Base-by-base conservation (phyloP, 2,888 invertebrate genomes). In the Willowsia nigromaculata region DNA sequence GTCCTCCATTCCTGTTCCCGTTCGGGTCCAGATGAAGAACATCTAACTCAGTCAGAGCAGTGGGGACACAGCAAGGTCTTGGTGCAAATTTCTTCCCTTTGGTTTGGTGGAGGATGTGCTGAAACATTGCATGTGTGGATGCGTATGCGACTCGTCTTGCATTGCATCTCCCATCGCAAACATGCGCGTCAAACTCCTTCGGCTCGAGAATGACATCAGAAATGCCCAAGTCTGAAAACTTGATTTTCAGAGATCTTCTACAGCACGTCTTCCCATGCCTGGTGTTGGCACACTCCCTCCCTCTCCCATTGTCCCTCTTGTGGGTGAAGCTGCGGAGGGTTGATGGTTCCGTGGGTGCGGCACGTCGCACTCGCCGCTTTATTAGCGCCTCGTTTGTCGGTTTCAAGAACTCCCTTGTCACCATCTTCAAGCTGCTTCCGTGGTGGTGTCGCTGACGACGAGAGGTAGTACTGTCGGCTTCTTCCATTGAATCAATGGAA, bases 91-190 rank as follows among this genome's bases (percentile, higher is more conserved):
- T 85, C 47, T 90, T 91, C 15, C 91, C 92, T 71, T 91, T 92
- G 9, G 90, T 91, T 68, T 91, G 89, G 62, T 91, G 91, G 6
- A 93, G 81, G 76, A 92, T 92, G 86, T 92, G 92, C 62, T 92
- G 93, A 89, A 93, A 92, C 90, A 93, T 92, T 87, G 93, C 93
- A 68, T 92, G 92, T 15, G 92, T 92, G 6, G 92, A 90, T 40
- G 92, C 90, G 86, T 91, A 93, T 0, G 92, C 89, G 30, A 92
- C 91, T 2, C 92, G 87, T 71, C 90, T 85, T n/a, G 92, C 92
- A 62, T 90, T 92, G 76, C 93, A 93, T 5, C 92, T 88, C 2
- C 93, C 93, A 9, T 91, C 92, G 78, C 93, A 93, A 25, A 92
- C 92, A 56, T 91, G 91, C 11, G 92, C 92, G 76, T 93, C 92